Evolutionary conservation across 2,113 vertebrate species (phyloP).

Genomic region (Myotis brandtii): DNA sequence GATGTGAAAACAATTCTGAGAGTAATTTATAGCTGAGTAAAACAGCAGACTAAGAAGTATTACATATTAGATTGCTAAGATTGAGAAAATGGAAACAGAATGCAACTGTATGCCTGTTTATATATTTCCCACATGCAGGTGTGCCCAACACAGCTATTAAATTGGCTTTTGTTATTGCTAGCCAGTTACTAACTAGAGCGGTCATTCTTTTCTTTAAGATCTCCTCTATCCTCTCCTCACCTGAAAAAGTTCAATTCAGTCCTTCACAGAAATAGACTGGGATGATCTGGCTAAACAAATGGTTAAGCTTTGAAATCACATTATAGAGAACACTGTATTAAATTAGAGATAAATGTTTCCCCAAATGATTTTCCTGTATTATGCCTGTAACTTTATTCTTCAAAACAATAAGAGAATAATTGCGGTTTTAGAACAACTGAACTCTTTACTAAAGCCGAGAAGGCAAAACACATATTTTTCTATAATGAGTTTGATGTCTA

Average conservation of each 20-base stretch:
- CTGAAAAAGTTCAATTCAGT: background rate
- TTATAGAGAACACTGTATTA: conserved; percentile 1
- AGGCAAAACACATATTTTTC: background rate
- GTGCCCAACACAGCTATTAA: accelerated
- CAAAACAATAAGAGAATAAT: background rate
- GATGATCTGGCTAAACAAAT: background rate
- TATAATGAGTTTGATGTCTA: background rate
- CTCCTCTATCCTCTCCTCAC: background rate
- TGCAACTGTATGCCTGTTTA: background rate
- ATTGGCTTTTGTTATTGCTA: background rate
- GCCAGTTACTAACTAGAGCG: background rate
- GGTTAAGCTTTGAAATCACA: background rate
- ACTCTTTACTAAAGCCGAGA: background rate
- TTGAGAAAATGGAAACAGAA: background rate
- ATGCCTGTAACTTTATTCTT: background rate
- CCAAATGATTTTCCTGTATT: background rate
- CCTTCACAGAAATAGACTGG: background rate
- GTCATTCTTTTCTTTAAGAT: background rate
- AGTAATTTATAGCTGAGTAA: background rate
- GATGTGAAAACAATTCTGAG: background rate
- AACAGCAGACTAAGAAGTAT: background rate
- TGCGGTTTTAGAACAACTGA: background rate
- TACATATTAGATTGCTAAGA: background rate
- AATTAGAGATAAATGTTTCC: conserved; percentile 27
- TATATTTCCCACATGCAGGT: accelerated